Base-by-base conservation (phyloP, 2,113 vertebrate species). In the Peromyscus californicus region DNA sequence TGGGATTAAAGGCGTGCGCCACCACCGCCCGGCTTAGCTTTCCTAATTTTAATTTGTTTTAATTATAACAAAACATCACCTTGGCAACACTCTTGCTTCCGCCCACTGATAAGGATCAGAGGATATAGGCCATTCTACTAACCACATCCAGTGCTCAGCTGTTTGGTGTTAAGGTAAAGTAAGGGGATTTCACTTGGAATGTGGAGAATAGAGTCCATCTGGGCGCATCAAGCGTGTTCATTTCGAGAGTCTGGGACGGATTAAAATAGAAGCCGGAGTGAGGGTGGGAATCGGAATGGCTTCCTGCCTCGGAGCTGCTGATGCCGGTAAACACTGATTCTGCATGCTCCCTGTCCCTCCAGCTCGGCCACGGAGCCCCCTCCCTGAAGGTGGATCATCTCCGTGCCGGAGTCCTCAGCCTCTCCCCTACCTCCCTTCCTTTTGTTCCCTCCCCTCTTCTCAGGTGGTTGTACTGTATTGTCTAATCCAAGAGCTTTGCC, bases 11-110 rank as follows among this genome's bases (percentile, higher is more conserved):
- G n/a, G n/a, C n/a, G n/a, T n/a, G n/a, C n/a, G n/a, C n/a, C n/a
- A n/a, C n/a, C n/a, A n/a, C n/a, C n/a, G n/a, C n/a, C n/a, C n/a
- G n/a, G n/a, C n/a, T n/a, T n/a, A n/a, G 75, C 89, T 96, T 95
- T 97, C 33, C 90, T 11, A 85, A 36, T 72, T 86, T 80, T 78
- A 51, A 84, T 78, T 85, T 91, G 89, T 94, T 94, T 91, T 87
- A 82, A 82, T 33, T 65, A 29, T 69, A 88, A 48, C 57, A 67
- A 90, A 48, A 3, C 3, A 13, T 96, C 86, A 76, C 92, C 90
- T 72, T 87, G 75, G 87, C 87, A 84, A 93, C 90, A 0, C 11
- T 75, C 36, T 57, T 33, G 51, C 33, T 78, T 88, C 70, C 0
- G 3, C 48, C 17, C 26, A 36, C 82, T 93, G 89, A 70, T 95